A percentile compares a stretch with the other conserved stretches of the same genome.
Conservation (phyloP, 2,113 vertebrate genomes). For the Ascaphus truei region DNA sequence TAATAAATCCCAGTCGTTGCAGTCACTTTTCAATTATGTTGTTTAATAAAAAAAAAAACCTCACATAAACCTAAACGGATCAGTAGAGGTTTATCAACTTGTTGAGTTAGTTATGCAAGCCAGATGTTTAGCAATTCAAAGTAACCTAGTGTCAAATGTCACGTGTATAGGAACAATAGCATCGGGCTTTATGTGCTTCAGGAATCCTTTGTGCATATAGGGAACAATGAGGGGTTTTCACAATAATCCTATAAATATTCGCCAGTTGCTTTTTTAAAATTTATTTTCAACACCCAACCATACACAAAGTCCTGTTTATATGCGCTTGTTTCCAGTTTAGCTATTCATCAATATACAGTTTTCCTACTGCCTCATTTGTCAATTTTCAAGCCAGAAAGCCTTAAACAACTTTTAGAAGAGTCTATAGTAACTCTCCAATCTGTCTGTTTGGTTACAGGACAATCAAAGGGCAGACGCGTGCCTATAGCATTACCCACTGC, state of each 20-base stretch:
- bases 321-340: slow-evolving; percentile 37
- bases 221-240: slow-evolving; percentile 20
- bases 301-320: slow-evolving; percentile 23
- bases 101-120: neutral
- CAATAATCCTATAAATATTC: slow-evolving; percentile 1
- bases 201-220: slow-evolving; percentile 19
- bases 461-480: slow-evolving; percentile 47
- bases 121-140: slow-evolving; percentile 48
- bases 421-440: neutral
- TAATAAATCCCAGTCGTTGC: too few relatives aligned
- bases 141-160: slow-evolving; percentile 40
- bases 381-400: neutral
- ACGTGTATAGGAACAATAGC: slow-evolving; percentile 30
- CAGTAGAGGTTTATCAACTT: neutral
- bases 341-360: slow-evolving; percentile 16
- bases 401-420: neutral
- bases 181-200: slow-evolving; percentile 28
- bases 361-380: slow-evolving; percentile 37
- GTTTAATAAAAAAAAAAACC: too few relatives aligned
- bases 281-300: slow-evolving; percentile 34
- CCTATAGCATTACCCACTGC: neutral
- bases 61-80: neutral
- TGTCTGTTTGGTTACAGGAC: neutral
- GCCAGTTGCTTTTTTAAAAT: neutral
- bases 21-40: too few relatives aligned